Evolutionary conservation across 1,140 invertebrate genomes (phyloP), one percentile per base, ranked within the genome.

Genomic region (Lanistes nyassanus): DNA sequence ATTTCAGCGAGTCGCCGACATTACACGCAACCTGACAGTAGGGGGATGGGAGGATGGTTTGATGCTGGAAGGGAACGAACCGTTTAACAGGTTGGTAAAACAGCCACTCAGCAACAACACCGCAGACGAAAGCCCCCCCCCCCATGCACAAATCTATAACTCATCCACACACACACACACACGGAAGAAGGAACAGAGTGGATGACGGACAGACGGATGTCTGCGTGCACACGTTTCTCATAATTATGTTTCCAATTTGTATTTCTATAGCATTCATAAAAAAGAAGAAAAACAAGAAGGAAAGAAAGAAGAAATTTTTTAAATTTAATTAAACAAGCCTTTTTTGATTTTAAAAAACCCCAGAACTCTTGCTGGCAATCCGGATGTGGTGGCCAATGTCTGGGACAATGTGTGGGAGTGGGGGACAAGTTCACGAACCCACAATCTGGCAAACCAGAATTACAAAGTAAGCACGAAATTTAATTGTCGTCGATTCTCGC

Each of bases 321-420:
- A n/a, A n/a, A n/a, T n/a, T n/a, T n/a, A n/a, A n/a, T n/a, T n/a
- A n/a, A n/a, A n/a, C n/a, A n/a, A n/a, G n/a, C n/a, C n/a, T n/a
- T n/a, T n/a, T n/a, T n/a, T n/a, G n/a, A 55, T 55, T 55, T 55
- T 55, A 55, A 13, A 55, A 55, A 55, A 55, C n/a, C 53, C n/a
- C 55, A 62, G 66, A 37, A 60, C 65, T 23, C 6, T 71, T n/a
- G 66, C 34, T 37, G n/a, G 60, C 62, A 73, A 37, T 53, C 75
- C 29, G n/a, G 69, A 81, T 7, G 76, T 87, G 5, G 81, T 81
- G 42, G 83, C 64, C 26, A 82, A 86, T 72, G 80, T 83, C 2
- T 88, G 87, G 87, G 74, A 86, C 42, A 86, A 83, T 51, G 80
- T 86, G 0, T 87, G 81, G 83, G 87, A 88, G 70, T 83, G 80